phyloP scores from a whole-genome alignment of 2,113 vertebrate genomes.

The Tricholaema leucomelas region DNA sequence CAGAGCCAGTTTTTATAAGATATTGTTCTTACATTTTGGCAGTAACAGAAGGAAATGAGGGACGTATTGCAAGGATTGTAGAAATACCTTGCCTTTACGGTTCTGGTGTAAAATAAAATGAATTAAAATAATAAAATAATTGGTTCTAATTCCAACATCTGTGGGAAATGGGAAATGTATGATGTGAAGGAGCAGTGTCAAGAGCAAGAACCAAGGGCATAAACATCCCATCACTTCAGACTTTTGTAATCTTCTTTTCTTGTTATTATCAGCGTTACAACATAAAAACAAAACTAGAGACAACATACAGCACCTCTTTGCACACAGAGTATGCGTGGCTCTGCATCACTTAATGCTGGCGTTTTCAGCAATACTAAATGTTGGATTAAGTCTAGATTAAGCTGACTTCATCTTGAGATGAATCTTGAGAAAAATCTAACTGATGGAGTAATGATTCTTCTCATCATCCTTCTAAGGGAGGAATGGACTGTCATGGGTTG shows the following conservation, averaged over 20 bases:
- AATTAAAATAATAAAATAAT: background rate
- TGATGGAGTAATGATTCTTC: background rate
- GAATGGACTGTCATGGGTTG: background rate
- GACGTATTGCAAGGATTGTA: slow-evolving; percentile 21
- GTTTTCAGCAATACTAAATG: slow-evolving; percentile 43
- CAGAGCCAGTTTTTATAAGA: background rate
- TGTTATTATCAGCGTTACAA: slow-evolving; percentile 50
- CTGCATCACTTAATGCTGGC: slow-evolving; percentile 39
- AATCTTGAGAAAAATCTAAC: slow-evolving; percentile 37
- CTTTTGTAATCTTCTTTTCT: background rate
- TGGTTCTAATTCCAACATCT: background rate
- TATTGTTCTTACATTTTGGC: slow-evolving; percentile 9
- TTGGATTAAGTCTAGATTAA: slow-evolving; percentile 63
- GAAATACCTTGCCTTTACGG: slow-evolving; percentile 7
- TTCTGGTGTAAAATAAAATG: background rate
- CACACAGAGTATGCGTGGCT: background rate
- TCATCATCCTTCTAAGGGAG: background rate
- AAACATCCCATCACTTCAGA: background rate
- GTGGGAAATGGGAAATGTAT: background rate
- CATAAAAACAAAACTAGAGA: slow-evolving; percentile 37
- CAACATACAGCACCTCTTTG: slow-evolving; percentile 5
- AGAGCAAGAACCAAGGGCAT: background rate
- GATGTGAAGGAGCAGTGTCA: background rate
- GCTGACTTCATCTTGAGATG: slow-evolving; percentile 59
- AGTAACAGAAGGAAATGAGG: slow-evolving; percentile 41